Evolutionary conservation across 2,888 invertebrate species (phyloP).

Genomic region (Phragmatobia fuliginosa): DNA sequence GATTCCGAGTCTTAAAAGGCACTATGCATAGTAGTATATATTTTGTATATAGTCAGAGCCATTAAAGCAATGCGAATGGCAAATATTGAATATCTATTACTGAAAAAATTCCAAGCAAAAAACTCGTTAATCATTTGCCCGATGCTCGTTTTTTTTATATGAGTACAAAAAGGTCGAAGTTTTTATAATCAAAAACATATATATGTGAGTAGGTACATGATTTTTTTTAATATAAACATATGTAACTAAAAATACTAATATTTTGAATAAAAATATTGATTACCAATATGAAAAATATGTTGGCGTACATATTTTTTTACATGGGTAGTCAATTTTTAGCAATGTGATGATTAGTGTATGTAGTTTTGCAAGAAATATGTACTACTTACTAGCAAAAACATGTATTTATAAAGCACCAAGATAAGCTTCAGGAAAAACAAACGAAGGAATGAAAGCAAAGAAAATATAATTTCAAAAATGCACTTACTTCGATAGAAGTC

Average conservation of each 20-base stretch:
- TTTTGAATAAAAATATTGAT: background rate
- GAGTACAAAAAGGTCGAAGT: background rate
- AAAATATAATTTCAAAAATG: slow-evolving; percentile 22
- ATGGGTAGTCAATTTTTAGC: no score
- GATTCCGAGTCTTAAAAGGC: slow-evolving; percentile 44
- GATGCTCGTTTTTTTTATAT: no score
- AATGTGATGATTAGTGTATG: no score
- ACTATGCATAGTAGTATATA: slow-evolving; percentile 38
- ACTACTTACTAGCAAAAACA: no score
- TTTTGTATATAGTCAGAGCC: slow-evolving; percentile 40
- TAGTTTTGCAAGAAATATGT: no score
- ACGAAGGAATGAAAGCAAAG: background rate
- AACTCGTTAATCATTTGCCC: background rate
- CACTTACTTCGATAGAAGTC: slow-evolving; percentile 38
- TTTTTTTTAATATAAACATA: no score
- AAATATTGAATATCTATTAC: background rate
- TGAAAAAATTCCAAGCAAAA: background rate
- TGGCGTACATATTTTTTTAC: background rate
- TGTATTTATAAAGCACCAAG: background rate
- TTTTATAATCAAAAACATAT: no score
- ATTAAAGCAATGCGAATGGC: slow-evolving; percentile 37
- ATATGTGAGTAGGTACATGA: no score
- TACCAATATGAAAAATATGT: background rate
- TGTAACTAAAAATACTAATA: fast-evolving
- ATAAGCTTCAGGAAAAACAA: background rate